Evolutionary conservation across 30 jellyfish, hydroid and myxozoan species (phyloP).

Genomic region (Aurelia sp.): DNA sequence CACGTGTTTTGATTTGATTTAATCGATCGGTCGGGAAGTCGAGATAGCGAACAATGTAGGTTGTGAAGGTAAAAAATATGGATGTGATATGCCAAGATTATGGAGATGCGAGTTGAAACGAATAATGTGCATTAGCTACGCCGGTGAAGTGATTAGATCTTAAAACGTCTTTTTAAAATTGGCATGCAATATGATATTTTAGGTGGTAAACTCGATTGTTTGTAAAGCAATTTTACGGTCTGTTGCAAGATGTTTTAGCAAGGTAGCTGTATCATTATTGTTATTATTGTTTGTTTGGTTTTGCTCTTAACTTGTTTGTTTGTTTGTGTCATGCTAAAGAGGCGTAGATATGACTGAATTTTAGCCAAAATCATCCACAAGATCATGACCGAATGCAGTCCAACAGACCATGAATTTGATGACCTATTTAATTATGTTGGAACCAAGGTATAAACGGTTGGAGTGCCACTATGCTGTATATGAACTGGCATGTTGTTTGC

Average conservation of each 20-base stretch:
- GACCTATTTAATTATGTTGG: too few relatives aligned
- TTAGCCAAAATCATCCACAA: too few relatives aligned
- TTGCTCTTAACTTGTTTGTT: constrained; percentile 7
- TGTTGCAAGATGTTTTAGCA: background rate
- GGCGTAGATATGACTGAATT: too few relatives aligned
- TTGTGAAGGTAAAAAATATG: background rate
- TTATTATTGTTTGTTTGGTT: constrained; percentile 15
- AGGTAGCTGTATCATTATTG: background rate
- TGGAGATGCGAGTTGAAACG: background rate
- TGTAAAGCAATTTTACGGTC: constrained; percentile 40
- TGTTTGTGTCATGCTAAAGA: too few relatives aligned
- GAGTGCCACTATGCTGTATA: too few relatives aligned
- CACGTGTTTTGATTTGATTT: constrained; percentile 34
- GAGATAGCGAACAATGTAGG: background rate
- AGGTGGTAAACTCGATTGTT: constrained; percentile 21
- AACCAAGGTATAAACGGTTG: too few relatives aligned
- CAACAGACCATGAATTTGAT: too few relatives aligned
- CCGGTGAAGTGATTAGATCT: constrained; percentile 3
- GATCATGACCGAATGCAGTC: too few relatives aligned
- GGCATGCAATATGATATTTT: constrained; percentile 27
- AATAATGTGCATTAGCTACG: background rate
- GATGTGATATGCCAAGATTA: constrained; percentile 1
- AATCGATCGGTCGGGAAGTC: constrained; percentile 10
- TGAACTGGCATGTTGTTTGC: too few relatives aligned
- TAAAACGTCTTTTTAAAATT: constrained; percentile 21